Evolutionary conservation across 1,140 invertebrate genomes (phyloP).

Genomic region (Tetramorium simillimum): DNA sequence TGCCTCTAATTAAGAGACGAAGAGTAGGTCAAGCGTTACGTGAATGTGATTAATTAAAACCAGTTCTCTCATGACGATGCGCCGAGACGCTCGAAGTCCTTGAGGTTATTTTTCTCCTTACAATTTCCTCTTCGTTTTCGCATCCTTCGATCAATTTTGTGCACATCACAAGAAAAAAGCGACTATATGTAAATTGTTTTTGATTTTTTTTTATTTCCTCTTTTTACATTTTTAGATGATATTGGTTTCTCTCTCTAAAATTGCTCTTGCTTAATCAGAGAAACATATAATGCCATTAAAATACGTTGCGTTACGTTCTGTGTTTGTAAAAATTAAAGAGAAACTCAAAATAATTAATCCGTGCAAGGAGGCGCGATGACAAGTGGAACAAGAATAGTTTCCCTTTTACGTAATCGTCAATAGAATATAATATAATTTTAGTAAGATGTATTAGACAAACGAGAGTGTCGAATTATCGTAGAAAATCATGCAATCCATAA

Average conservation of each 20-base stretch:
- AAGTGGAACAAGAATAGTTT: not conserved
- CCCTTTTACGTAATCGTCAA: conserved; percentile 10
- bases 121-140: not conserved
- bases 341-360: conserved; percentile 22
- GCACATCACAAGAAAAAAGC: not conserved
- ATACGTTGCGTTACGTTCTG: not conserved
- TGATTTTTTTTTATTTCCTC: not conserved
- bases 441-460: not conserved
- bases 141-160: not conserved
- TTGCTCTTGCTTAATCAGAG: not conserved
- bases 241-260: not conserved
- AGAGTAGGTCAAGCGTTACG: not conserved
- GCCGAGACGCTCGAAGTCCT: not conserved
- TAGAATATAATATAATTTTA: not conserved
- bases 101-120: not conserved
- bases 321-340: not conserved
- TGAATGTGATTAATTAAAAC: not conserved
- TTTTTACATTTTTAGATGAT: not conserved
- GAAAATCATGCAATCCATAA: not conserved
- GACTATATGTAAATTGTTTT: not conserved
- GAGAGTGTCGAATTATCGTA: not conserved
- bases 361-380: not conserved
- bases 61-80: not conserved
- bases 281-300: not conserved
- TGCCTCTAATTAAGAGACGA: not conserved